Evolutionary conservation across 2,113 vertebrate species (phyloP), one percentile per base, ranked within the genome.

Genomic region (Lepus timidus): DNA sequence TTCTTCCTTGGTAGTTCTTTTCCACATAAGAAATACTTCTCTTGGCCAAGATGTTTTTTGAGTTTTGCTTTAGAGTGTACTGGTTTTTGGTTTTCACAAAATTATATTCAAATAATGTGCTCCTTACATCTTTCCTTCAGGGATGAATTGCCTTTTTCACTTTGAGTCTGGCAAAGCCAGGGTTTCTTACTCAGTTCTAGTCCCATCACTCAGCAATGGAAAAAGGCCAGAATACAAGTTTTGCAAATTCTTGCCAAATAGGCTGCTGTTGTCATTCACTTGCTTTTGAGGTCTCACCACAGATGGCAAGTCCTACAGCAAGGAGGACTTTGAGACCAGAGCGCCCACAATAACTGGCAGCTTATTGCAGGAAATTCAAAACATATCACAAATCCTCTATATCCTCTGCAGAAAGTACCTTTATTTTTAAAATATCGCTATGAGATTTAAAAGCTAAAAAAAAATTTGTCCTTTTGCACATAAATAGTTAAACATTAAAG

Each of bases 11-110:
- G 55, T 36, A 55, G 27, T 70, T 94, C 39, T 71, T 61, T 73
- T 82, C 23, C 39, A 90, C 12, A 55, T 62, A 93, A 79, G 85
- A 55, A 88, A 82, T 73, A 44, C 7, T 92, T 92, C 51, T 17
- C 29, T 49, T 68, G 62, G 33, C 52, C 89, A 93, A 86, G 75
- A 29, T 31, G n/a, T 73, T 44, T 75, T 61, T 20, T 33, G 74
- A 20, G 13, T 88, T 95, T 94, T 93, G 8, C 68, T 90, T 91
- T 82, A 83, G 3, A 67, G 19, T 75, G 4, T 10, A 75, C 2
- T 81, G 29, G n/a, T 73, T 75, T 95, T 79, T 61, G 29, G n/a
- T 73, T 75, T 94, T 79, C 67, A 84, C 33, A 55, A 89, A 94
- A 85, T 73, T 74, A 36, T 36, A 88, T 61, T 85, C 33, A 93